Evolutionary conservation across 2,888 invertebrate genomes (phyloP), one percentile per base, ranked within the genome.

Genomic region (Cryptus viduatorius): DNA sequence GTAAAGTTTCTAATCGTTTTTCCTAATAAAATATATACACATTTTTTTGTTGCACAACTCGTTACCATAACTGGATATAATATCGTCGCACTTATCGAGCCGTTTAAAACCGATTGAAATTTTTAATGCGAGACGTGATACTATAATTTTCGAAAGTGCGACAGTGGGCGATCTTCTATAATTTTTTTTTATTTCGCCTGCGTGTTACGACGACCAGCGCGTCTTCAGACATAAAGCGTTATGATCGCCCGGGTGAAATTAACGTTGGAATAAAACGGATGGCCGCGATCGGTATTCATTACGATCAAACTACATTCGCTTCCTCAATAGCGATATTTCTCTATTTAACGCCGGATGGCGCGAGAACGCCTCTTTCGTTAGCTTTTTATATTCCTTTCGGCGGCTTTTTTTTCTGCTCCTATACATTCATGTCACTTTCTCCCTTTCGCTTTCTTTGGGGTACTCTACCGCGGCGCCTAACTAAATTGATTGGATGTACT

Each of bases 271-370:
- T 84, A 82, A 84, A 37, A 56, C 83, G 83, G 77, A 82, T 86
- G 78, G 86, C 67, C 64, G 56, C 86, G 76, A 86, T 87, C 86
- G 86, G 78, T 87, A 86, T 87, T 86, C 84, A 86, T 87, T 87
- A 86, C 59, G 67, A 53, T 64, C 80, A 79, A 85, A 85, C 80
- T 56, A 56, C 56, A 86, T 77, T 73, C 61, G 73, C 73, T 73
- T 59, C 73, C 44, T 73, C 72, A 42, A 76, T 65, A 78, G 85
- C 78, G 78, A 86, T 86, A 86, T 82, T 83, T 83, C 68, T 76
- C 78, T 81, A 85, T 83, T 86, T 85, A 81, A 50, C 69, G 61
- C 44, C n/a, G 29, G 29, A 59, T 46, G 61, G 37, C 46, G 61
- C 73, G 73, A 46, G 46, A 73, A 61, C 73, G 61, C 53, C 44